Conservation (phyloP, 2,113 vertebrate species). For the Saiga tatarica region DNA sequence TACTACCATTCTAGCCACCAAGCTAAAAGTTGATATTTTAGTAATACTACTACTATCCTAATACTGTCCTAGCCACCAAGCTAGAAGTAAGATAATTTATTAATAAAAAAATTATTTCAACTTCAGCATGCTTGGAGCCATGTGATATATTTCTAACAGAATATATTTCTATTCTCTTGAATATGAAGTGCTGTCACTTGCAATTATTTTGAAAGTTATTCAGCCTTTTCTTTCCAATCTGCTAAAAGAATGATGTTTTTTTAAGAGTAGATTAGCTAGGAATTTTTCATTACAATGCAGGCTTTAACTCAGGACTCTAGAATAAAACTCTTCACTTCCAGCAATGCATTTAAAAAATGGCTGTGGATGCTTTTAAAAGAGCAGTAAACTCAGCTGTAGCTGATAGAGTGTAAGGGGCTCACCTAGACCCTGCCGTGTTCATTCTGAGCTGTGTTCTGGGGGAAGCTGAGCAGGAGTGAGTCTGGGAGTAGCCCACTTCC, state of each 20-base stretch:
- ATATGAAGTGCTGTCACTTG: background rate
- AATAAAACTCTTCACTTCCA: background rate
- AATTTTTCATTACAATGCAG: background rate
- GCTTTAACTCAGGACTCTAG: background rate
- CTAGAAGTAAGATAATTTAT: background rate
- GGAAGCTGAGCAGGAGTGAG: background rate
- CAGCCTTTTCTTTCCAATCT: background rate
- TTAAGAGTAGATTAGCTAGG: background rate
- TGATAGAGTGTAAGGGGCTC: background rate
- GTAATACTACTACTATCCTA: background rate
- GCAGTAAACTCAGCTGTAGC: background rate
- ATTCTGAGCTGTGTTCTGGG: background rate
- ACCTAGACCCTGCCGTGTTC: background rate
- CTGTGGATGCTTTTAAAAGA: background rate
- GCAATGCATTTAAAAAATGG: background rate
- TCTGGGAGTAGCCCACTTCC: background rate
- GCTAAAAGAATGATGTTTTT: background rate
- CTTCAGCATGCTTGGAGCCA: background rate
- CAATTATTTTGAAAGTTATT: background rate
- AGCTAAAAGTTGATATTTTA: background rate
- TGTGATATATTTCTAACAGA: background rate
- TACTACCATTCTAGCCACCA: background rate
- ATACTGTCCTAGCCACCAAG: background rate
- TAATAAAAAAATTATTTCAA: background rate
- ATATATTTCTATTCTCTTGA: background rate